These are phyloP conservation scores for Gadopsis marmoratus DNA, from an alignment of 2,797 vertebrate species.

Conservation along the genomic window DNA sequence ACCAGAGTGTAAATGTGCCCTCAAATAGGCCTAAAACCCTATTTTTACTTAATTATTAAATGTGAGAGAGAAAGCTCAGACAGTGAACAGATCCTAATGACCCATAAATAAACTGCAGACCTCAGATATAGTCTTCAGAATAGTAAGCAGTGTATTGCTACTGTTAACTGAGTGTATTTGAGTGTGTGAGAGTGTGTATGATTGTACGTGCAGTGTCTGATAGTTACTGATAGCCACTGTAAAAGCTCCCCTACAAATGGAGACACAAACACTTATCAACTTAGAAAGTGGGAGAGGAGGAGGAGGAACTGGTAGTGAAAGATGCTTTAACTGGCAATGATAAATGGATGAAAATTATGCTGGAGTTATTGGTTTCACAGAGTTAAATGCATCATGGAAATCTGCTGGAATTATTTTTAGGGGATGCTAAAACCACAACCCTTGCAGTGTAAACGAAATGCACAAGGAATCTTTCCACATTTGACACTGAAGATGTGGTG, in stretches of 20 bases:
- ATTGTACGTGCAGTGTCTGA: conserved; percentile 8
- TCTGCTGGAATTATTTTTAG: conserved; percentile 43
- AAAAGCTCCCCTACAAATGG: conserved; percentile 21
- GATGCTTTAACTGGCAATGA: conserved; percentile 54
- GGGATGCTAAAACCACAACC: conserved; percentile 33
- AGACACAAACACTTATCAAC: conserved; percentile 46
- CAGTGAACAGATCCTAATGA: conserved; percentile 29
- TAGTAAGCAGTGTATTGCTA: neutral
- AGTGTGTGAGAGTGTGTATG: neutral
- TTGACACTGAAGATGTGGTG: no score
- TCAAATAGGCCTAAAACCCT: neutral
- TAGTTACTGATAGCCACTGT: conserved; percentile 1
- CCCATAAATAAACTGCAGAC: conserved; percentile 25
- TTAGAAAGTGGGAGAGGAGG: conserved; percentile 19
- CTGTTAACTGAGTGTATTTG: conserved; percentile 5
- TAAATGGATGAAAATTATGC: conserved; percentile 42
- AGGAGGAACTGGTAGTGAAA: conserved; percentile 42
- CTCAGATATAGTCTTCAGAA: neutral
- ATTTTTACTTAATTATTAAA: conserved; percentile 31
- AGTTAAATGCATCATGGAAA: conserved; percentile 50
- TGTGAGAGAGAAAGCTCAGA: conserved; percentile 30
- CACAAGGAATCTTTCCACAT: no score
- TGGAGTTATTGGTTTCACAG: conserved; percentile 54
- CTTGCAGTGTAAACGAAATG: neutral
- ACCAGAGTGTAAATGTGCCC: neutral